Evolutionary conservation across 92 coral and sea anemone species (phyloP).

Genomic region (Siderastrea siderea): DNA sequence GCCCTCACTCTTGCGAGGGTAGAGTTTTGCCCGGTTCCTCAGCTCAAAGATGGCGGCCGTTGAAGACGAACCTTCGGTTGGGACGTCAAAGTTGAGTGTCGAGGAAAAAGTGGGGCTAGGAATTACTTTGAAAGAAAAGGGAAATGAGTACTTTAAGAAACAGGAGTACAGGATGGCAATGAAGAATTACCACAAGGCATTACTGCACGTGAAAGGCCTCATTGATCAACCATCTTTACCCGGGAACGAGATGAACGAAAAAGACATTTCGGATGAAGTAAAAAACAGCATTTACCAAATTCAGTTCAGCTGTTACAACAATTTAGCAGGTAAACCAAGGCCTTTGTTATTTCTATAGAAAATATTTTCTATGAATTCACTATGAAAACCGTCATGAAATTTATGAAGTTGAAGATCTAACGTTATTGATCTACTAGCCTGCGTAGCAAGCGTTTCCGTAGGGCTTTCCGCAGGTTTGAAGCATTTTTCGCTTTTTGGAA

Average conservation of each 20-base stretch:
- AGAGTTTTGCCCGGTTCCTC: conserved; percentile 25
- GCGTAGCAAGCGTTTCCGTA: too few species aligned
- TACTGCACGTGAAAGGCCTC: conserved; percentile 86
- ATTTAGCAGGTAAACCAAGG: conserved; percentile 84
- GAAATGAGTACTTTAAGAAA: conserved; percentile 85
- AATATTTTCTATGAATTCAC: not conserved
- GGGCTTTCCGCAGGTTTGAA: too few species aligned
- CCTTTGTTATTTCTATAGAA: not conserved
- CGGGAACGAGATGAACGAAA: conserved; percentile 23
- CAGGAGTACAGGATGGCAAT: conserved; percentile 82
- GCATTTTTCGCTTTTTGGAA: too few species aligned
- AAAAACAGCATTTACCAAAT: conserved; percentile 60
- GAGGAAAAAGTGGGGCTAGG: conserved; percentile 82
- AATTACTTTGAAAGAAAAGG: conserved; percentile 73
- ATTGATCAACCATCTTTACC: conserved; percentile 53
- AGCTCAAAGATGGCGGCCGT: conserved; percentile 86
- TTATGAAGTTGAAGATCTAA: not conserved
- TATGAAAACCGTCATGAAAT: not conserved
- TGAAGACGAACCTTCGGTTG: conserved; percentile 20
- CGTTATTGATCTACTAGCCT: too few species aligned
- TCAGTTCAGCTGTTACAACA: conserved; percentile 82
- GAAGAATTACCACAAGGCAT: conserved; percentile 88
- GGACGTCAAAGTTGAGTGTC: conserved; percentile 54
- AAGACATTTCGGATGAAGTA: conserved; percentile 65
- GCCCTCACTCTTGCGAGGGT: not conserved